Evolutionary conservation across 2,113 vertebrate species (phyloP).

Genomic region (Malurus elegans): DNA sequence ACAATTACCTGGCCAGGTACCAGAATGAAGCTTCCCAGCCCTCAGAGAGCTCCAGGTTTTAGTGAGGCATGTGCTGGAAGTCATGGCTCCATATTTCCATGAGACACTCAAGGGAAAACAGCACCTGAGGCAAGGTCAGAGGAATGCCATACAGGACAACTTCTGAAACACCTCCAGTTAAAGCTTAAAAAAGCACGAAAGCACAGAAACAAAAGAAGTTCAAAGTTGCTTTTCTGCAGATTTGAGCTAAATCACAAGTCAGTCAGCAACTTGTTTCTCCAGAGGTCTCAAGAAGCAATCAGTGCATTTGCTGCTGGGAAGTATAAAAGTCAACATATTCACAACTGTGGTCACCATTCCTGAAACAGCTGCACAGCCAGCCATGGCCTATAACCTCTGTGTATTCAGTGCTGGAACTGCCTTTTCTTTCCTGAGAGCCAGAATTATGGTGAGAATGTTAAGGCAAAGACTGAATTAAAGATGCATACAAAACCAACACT

Average conservation of each 20-base stretch:
- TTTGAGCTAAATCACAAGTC: neutral
- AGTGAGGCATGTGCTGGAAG: neutral
- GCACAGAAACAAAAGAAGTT: neutral
- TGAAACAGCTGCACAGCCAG: neutral
- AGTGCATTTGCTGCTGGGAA: neutral
- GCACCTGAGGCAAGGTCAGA: neutral
- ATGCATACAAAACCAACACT: neutral
- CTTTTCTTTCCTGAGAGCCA: neutral
- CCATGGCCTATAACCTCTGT: neutral
- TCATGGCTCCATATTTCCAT: neutral
- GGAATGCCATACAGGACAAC: neutral
- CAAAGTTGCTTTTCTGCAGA: neutral
- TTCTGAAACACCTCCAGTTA: neutral
- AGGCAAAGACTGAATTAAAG: neutral
- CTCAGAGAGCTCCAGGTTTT: neutral
- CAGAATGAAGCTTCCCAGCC: rapidly evolving
- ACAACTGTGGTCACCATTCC: neutral
- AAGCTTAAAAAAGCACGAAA: neutral
- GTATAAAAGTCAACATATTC: neutral
- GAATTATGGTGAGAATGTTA: neutral
- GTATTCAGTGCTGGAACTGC: neutral
- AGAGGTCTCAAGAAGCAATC: neutral
- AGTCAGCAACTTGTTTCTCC: rapidly evolving
- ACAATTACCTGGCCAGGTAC: neutral
- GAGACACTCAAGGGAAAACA: neutral